These are phyloP conservation scores for Anhinga anhinga DNA, from an alignment of 2,113 vertebrate species.

Conservation along the genomic window DNA sequence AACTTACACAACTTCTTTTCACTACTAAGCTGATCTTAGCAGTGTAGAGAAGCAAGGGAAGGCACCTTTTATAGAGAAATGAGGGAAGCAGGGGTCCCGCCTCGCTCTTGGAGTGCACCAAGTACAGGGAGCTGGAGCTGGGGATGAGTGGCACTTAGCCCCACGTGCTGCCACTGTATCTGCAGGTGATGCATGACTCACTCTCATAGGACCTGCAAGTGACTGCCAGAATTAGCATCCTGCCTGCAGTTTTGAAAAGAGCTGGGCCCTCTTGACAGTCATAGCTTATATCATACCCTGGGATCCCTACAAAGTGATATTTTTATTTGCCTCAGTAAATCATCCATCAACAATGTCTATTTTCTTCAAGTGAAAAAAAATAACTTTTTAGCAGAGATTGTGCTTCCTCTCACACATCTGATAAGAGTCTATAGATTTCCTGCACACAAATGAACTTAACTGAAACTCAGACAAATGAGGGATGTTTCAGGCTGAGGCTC, in stretches of 20 bases:
- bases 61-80: not conserved
- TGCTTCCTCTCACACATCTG: not conserved
- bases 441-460: not conserved
- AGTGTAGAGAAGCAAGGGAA: not conserved
- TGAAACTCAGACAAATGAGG: not conserved
- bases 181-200: not conserved
- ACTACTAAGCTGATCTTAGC: not conserved
- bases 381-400: not conserved
- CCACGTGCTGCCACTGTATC: not conserved
- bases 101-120: not conserved
- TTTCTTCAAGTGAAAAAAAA: not conserved
- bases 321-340: not conserved
- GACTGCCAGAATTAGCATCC: constrained; percentile 8
- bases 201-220: not conserved
- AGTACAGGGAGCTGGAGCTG: not conserved
- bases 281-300: not conserved
- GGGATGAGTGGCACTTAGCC: not conserved
- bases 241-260: not conserved
- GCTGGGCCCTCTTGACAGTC: not conserved
- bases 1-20: not conserved
- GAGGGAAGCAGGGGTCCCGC: not conserved
- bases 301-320: not conserved
- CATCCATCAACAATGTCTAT: not conserved
- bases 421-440: not conserved
- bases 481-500: not conserved